Base-by-base conservation (phyloP, 1,140 invertebrate genomes). In the Aricia agestis region DNA sequence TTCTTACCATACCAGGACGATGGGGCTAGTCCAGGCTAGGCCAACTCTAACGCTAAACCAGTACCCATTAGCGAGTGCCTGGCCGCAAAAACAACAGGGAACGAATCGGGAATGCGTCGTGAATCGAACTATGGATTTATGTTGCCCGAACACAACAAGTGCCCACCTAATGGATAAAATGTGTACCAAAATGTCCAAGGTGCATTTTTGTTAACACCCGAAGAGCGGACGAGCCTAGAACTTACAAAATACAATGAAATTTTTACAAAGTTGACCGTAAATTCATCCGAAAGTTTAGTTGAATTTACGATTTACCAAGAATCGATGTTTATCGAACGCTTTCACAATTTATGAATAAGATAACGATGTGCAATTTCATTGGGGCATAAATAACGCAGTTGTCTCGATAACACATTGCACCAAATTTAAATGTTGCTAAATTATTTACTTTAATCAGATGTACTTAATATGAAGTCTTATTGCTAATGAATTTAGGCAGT, bases 81-180 rank as follows among this genome's bases (percentile, higher is more conserved):
- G 82, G 83, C 80, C 80, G 84, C 89, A 91, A 91, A 89, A 91
- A 91, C 89, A 86, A 86, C 85, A 84, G 86, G 86, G 87, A 91
- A 91, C 89, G 86, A 91, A 91, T 91, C 89, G 83, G 86, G 86
- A 91, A 91, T 91, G 89, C 85, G 81, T 83, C 82, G 82, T 84
- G 82, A 79, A 86, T 87, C 78, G 74, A 74, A 70, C 80, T 78
- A 74, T 77, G 76, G 73, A 74, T 69, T 73, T 75, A 77, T 81
- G 78, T 84, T 85, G 80, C 84, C 74, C 75, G 66, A 74, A 66
- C 68, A 19, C 36, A 17, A 69, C 68, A 61, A 42, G 68, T 69
- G 61, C 68, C 68, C 68, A 15, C 58, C 25, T 69, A 69, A 69
- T 69, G 68, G 68, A 69, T n/a, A 69, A 69, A 63, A 63, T 69